Evolutionary conservation across 2,888 invertebrate species (phyloP).

Genomic region (Thyatira batis): DNA sequence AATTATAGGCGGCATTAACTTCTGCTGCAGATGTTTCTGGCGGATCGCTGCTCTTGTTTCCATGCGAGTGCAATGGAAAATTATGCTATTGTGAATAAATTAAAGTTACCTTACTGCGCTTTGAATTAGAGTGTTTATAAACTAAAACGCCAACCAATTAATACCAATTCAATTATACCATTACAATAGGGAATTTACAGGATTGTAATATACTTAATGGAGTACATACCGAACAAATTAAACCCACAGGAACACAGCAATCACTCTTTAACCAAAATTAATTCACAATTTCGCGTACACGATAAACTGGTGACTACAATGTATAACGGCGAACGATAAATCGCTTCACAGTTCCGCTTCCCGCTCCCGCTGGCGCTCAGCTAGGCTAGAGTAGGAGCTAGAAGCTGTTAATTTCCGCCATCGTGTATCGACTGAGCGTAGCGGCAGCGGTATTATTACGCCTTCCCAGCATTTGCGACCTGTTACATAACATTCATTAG

Average conservation of each 20-base stretch:
- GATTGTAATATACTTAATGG: not conserved
- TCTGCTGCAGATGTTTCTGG: slow-evolving; percentile 37
- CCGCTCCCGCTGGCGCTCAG: slow-evolving; percentile 40
- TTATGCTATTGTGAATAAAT: too few relatives aligned
- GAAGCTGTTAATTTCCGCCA: slow-evolving; percentile 79
- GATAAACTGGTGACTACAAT: slow-evolving; percentile 17
- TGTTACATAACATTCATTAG: slow-evolving; percentile 65
- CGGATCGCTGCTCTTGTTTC: slow-evolving; percentile 20
- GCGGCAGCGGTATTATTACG: slow-evolving; percentile 72
- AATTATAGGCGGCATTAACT: slow-evolving; percentile 41
- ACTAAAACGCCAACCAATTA: too few relatives aligned
- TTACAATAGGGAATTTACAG: not conserved
- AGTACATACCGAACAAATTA: slow-evolving; percentile 2
- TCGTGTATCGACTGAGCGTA: slow-evolving; percentile 70
- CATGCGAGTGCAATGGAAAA: not conserved
- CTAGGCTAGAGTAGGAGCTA: slow-evolving; percentile 44
- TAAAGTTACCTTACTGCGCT: too few relatives aligned
- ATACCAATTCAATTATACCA: too few relatives aligned
- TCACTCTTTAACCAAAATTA: slow-evolving; percentile 1
- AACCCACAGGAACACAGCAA: not conserved
- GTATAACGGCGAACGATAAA: slow-evolving; percentile 49
- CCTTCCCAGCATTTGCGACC: slow-evolving; percentile 71
- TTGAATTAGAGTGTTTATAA: too few relatives aligned
- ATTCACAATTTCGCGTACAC: slow-evolving; percentile 9
- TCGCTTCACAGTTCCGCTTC: slow-evolving; percentile 55